Percentiles rank a stretch among this genome's conserved stretches.
These are phyloP conservation scores for Drosophila persimilis DNA, from an alignment of 1,140 invertebrate species.

Conservation along the genomic window DNA sequence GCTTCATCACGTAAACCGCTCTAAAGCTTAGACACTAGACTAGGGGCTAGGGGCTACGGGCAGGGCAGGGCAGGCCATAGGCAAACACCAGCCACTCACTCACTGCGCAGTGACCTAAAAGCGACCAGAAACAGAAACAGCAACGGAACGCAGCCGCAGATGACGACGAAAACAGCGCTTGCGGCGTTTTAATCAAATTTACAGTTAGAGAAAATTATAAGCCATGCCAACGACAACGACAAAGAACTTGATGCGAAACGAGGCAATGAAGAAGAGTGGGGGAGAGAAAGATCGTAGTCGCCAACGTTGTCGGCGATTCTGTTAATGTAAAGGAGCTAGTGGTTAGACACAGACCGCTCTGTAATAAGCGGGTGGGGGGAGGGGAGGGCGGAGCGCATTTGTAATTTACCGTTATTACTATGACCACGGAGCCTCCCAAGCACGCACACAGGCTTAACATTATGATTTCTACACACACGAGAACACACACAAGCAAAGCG, in stretches of 20 bases:
- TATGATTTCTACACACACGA: constrained; percentile 33
- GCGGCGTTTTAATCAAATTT: constrained; percentile 55
- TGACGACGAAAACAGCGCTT: constrained; percentile 29
- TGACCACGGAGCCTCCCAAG: constrained; percentile 57
- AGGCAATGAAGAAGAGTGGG: not conserved
- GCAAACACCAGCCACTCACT: constrained; percentile 35
- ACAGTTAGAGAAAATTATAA: constrained; percentile 76
- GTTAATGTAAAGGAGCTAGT: constrained; percentile 11
- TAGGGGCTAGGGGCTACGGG: not conserved
- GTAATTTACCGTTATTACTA: constrained; percentile 72
- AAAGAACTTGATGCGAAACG: constrained; percentile 49
- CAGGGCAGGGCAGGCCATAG: constrained; percentile 16
- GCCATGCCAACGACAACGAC: constrained; percentile 42
- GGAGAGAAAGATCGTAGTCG: constrained; percentile 2
- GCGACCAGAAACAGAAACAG: constrained; percentile 21
- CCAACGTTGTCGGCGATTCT: constrained; percentile 10
- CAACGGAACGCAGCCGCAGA: constrained; percentile 13
- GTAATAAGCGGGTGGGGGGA: not conserved
- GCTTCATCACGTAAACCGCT: constrained; percentile 49
- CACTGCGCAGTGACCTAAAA: constrained; percentile 62
- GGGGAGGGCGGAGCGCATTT: constrained; percentile 9
- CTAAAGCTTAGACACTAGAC: constrained; percentile 37
- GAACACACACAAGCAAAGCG: constrained; percentile 7
- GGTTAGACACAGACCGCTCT: not conserved
- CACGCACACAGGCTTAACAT: constrained; percentile 14